A percentile compares a stretch with the other conserved stretches of the same genome.
Conservation (phyloP, 2,888 invertebrate genomes). For the Uloborus plumipes region DNA sequence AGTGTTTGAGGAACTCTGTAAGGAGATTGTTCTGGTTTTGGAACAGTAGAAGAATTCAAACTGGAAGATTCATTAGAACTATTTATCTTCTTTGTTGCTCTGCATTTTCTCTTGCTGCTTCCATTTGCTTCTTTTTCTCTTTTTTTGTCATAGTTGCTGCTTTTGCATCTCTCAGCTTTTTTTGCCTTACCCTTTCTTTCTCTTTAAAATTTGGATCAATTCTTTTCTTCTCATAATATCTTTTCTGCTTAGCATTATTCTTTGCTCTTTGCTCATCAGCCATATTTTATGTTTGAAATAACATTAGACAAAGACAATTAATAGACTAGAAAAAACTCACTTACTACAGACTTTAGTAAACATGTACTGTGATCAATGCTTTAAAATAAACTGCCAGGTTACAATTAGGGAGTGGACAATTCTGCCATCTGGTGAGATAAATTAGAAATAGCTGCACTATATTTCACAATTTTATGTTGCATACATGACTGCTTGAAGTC, state of each 20-base stretch:
- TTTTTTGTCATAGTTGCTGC: neutral
- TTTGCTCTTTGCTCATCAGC: neutral
- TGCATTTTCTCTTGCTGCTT: conserved; percentile 2
- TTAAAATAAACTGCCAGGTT: neutral
- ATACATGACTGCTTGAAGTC: conserved; percentile 1
- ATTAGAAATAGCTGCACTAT: neutral
- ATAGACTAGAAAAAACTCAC: neutral
- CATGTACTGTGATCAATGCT: neutral
- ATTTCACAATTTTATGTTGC: neutral
- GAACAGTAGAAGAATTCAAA: neutral
- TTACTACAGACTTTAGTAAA: neutral
- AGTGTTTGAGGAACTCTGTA: neutral
- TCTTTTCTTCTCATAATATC: neutral
- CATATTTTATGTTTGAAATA: neutral
- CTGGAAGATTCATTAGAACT: neutral
- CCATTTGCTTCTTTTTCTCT: conserved; percentile 5
- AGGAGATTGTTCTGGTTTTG: neutral
- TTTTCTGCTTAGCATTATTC: conserved; percentile 1
- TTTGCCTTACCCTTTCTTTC: neutral
- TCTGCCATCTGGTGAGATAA: neutral
- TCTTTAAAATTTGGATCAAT: neutral
- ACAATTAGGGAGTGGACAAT: neutral
- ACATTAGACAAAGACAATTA: neutral
- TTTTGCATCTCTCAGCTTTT: neutral
- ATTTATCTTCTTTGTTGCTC: neutral